A percentile compares a stretch with the other conserved stretches of the same genome.
Conservation (phyloP, 1,140 invertebrate species). For the Drosophila ficusphila region DNA sequence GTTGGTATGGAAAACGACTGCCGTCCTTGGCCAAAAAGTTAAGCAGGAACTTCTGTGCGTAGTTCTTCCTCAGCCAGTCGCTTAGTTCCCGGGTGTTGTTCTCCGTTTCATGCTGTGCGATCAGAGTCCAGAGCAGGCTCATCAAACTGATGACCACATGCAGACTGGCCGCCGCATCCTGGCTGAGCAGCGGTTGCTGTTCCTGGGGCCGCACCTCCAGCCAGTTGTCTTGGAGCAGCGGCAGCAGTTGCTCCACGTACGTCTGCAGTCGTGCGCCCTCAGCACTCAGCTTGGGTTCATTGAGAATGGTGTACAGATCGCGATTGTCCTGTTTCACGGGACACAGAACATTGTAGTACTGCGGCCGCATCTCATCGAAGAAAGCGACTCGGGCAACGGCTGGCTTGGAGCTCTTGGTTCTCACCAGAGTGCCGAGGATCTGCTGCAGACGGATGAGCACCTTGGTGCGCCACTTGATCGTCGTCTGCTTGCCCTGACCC, state of each 20-base stretch:
- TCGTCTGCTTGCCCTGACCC: conserved; percentile 87
- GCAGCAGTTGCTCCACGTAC: conserved; percentile 87
- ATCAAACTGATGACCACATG: conserved; percentile 86
- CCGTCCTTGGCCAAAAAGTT: conserved; percentile 83
- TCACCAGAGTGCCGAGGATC: conserved; percentile 86
- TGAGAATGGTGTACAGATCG: conserved; percentile 30
- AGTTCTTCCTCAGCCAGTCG: conserved; percentile 85
- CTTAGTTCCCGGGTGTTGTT: conserved; percentile 77
- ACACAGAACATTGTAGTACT: conserved; percentile 52
- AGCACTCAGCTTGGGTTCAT: conserved; percentile 23
- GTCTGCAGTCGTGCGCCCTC: conserved; percentile 67
- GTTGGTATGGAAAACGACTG: conserved; percentile 56
- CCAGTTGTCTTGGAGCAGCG: conserved; percentile 90
- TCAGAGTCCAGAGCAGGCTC: conserved; percentile 85
- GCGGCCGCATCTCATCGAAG: conserved; percentile 38
- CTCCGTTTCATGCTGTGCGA: conserved; percentile 83
- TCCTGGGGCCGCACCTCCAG: conserved; percentile 87
- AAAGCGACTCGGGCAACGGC: conserved; percentile 14
- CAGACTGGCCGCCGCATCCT: conserved; percentile 86
- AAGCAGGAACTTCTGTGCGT: conserved; percentile 84
- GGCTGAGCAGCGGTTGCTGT: conserved; percentile 82
- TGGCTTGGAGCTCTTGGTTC: conserved; percentile 29
- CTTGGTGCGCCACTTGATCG: conserved; percentile 90
- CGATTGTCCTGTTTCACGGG: conserved; percentile 12
- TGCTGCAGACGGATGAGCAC: conserved; percentile 88